Evolutionary conservation across 2,797 vertebrate genomes (phyloP).

Genomic region (Scolopax bukidnonensis): DNA sequence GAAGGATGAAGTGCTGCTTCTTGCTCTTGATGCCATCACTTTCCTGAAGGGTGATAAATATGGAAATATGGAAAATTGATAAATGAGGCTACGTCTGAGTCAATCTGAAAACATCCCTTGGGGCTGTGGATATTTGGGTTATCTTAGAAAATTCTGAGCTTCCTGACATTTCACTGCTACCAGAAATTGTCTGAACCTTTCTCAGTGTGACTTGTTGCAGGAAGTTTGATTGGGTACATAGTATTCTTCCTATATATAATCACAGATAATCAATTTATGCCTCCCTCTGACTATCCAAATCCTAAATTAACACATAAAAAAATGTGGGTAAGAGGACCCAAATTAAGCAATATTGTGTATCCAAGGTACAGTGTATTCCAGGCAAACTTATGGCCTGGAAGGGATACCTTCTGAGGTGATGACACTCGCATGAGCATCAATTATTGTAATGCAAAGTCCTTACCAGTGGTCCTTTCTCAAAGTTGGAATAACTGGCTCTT

Average conservation of each 20-base stretch:
- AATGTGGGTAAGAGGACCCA: not conserved
- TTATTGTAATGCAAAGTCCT: not conserved
- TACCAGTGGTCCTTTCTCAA: not conserved
- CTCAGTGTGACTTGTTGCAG: not conserved
- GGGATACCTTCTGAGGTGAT: not conserved
- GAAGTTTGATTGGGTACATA: not conserved
- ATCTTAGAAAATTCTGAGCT: not conserved
- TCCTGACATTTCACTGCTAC: not conserved
- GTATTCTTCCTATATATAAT: not conserved
- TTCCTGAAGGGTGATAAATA: not conserved
- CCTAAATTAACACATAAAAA: not conserved
- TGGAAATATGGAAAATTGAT: not conserved
- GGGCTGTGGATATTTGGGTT: not conserved
- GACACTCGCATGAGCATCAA: not conserved
- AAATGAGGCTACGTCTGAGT: not conserved
- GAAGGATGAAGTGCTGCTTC: not conserved
- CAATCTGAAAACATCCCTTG: not conserved
- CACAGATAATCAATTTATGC: not conserved
- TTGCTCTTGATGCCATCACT: not conserved
- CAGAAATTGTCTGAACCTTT: not conserved
- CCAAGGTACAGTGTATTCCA: not conserved
- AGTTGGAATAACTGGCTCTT: not conserved
- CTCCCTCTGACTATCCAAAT: not conserved
- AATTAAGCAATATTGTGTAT: not conserved
- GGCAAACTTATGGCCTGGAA: not conserved